phyloP scores from a whole-genome alignment of 2,888 invertebrate species.

The Plagiodera versicolora region DNA sequence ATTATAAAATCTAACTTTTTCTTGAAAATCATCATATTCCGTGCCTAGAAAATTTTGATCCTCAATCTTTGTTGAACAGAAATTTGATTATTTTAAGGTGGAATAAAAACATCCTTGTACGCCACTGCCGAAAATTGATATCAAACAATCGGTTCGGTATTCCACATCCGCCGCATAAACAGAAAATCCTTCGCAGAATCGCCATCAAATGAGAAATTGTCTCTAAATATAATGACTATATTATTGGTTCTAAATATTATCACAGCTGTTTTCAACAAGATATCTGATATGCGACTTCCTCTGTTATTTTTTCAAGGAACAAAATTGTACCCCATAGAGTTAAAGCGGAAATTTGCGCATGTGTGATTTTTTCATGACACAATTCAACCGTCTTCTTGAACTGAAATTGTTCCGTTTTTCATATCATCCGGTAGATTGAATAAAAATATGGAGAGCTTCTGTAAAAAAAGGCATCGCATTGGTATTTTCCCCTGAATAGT shows the following conservation, averaged over 20 bases:
- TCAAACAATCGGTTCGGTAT: conserved; percentile 36
- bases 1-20: too few relatives aligned
- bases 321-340: conserved; percentile 27
- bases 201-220: conserved; percentile 29
- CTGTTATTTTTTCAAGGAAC: conserved; percentile 27
- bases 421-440: not conserved
- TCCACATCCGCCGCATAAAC: conserved; percentile 35
- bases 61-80: too few relatives aligned
- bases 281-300: conserved; percentile 50
- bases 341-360: conserved; percentile 24
- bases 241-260: conserved; percentile 44
- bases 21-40: too few relatives aligned
- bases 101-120: not conserved
- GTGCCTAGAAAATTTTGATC: too few relatives aligned
- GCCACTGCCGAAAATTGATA: conserved; percentile 39
- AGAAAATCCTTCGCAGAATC: conserved; percentile 25
- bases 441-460: too few relatives aligned
- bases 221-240: conserved; percentile 30
- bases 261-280: conserved; percentile 46
- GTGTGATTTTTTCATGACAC: conserved; percentile 13
- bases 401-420: not conserved
- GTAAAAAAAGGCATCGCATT: too few relatives aligned
- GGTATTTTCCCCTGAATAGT: too few relatives aligned
- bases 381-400: not conserved
- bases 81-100: not conserved